Evolutionary conservation across 1,140 invertebrate genomes (phyloP).

Genomic region (Lordiphosa mommai): DNA sequence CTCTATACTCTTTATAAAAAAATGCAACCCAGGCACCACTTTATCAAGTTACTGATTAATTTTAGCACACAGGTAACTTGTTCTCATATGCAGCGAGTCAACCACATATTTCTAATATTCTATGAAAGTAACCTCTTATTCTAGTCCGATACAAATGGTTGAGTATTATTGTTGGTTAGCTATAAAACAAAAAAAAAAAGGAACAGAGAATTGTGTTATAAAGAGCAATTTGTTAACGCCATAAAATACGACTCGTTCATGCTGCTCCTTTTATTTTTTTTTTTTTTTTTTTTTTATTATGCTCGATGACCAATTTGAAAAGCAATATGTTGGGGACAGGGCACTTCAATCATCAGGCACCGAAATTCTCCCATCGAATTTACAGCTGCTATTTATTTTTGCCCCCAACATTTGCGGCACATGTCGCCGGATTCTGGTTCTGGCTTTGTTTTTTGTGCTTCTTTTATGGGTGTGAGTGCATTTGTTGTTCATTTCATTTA

Average conservation of each 20-base stretch:
- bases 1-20: too few relatives aligned
- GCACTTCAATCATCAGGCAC: conserved; percentile 31
- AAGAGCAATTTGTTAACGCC: conserved; percentile 74
- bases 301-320: conserved; percentile 72
- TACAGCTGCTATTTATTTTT: conserved; percentile 68
- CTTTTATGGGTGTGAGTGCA: conserved; percentile 50
- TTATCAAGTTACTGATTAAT: too few relatives aligned
- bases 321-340: conserved; percentile 47
- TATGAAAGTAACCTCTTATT: background rate
- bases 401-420: conserved; percentile 60
- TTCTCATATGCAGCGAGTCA: too few relatives aligned
- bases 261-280: conserved; percentile 13
- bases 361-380: conserved; percentile 40
- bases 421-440: conserved; percentile 46
- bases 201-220: conserved; percentile 60
- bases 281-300: conserved; percentile 49
- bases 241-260: conserved; percentile 49
- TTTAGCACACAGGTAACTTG: too few relatives aligned
- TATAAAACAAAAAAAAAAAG: conserved; percentile 18
- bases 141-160: conserved; percentile 30
- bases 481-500: conserved; percentile 78
- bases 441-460: conserved; percentile 26
- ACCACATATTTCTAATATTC: background rate
- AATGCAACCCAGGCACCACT: too few relatives aligned
- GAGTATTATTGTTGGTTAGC: conserved; percentile 40